A percentile compares a stretch with the other conserved stretches of the same genome.
phyloP scores from a whole-genome alignment of 1,140 invertebrate genomes.

The Aphelinus atriplicis region DNA sequence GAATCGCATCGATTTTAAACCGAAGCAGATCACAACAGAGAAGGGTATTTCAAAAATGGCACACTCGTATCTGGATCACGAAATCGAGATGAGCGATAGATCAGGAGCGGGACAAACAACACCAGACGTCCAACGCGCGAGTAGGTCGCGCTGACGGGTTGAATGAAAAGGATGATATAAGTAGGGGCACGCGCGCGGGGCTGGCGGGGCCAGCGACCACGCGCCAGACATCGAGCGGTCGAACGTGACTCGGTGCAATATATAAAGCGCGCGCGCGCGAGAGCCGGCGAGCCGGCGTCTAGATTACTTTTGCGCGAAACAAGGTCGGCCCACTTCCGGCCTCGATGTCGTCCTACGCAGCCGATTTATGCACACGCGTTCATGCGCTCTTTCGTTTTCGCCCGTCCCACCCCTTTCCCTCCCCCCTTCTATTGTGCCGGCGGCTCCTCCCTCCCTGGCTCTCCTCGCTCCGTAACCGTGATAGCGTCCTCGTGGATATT shows the following conservation, averaged over 20 bases:
- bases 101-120: too few species aligned
- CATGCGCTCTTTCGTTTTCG: neutral
- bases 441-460: neutral
- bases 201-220: neutral
- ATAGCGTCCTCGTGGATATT: too few species aligned
- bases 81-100: too few species aligned
- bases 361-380: too few species aligned
- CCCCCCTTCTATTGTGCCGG: neutral
- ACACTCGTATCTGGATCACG: too few species aligned
- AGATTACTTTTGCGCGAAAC: slow-evolving; percentile 29
- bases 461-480: neutral
- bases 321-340: slow-evolving; percentile 16
- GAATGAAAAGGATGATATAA: slow-evolving; percentile 5
- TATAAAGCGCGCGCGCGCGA: neutral
- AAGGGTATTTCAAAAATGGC: too few species aligned
- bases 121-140: too few species aligned
- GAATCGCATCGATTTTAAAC: too few species aligned
- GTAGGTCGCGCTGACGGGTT: neutral
- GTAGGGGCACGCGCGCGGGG: neutral
- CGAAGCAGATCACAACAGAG: too few species aligned
- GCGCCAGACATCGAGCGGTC: neutral
- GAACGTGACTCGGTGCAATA: slow-evolving; percentile 29
- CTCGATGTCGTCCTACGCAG: neutral
- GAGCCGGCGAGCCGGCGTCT: neutral
- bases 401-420: neutral